phyloP scores from a whole-genome alignment of 2,113 vertebrate species.

The Carassius gibelio region DNA sequence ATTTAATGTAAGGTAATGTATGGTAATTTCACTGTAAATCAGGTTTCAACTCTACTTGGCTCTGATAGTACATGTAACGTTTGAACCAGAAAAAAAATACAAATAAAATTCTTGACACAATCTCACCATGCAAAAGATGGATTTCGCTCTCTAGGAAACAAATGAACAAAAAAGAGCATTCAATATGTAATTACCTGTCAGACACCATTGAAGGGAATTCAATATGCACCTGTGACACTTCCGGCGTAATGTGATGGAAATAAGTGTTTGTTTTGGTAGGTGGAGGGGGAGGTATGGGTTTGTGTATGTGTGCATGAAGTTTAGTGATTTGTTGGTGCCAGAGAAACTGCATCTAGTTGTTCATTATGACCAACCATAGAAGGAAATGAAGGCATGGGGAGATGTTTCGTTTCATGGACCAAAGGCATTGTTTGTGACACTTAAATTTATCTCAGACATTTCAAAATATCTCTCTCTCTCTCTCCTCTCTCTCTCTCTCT shows the following conservation, averaged over 20 bases:
- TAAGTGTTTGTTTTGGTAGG: conserved; percentile 67
- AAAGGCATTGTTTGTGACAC: conserved; percentile 68
- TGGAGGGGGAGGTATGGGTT: conserved; percentile 35
- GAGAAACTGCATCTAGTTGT: conserved; percentile 57
- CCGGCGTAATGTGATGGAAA: conserved; percentile 63
- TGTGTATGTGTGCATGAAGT: background rate
- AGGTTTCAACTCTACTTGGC: conserved; percentile 56
- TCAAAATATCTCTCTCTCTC: conserved; percentile 60
- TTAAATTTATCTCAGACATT: conserved; percentile 70
- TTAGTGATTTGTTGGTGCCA: background rate
- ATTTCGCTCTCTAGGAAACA: conserved; percentile 69
- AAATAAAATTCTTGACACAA: conserved; percentile 65
- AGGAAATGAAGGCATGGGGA: conserved; percentile 42
- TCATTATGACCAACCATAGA: conserved; percentile 58
- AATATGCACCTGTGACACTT: conserved; percentile 69
- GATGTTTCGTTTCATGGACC: conserved; percentile 60
- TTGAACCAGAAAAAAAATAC: conserved; percentile 65
- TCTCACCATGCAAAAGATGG: conserved; percentile 68
- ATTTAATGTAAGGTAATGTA: background rate
- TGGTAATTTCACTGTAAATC: conserved; percentile 12
- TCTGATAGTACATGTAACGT: conserved; percentile 48
- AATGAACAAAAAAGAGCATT: conserved; percentile 73
- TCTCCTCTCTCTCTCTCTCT: background rate
- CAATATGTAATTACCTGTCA: conserved; percentile 76
- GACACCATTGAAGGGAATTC: conserved; percentile 65